Base-by-base conservation (phyloP, 2,888 invertebrate genomes). In the Colostygia pectinataria region DNA sequence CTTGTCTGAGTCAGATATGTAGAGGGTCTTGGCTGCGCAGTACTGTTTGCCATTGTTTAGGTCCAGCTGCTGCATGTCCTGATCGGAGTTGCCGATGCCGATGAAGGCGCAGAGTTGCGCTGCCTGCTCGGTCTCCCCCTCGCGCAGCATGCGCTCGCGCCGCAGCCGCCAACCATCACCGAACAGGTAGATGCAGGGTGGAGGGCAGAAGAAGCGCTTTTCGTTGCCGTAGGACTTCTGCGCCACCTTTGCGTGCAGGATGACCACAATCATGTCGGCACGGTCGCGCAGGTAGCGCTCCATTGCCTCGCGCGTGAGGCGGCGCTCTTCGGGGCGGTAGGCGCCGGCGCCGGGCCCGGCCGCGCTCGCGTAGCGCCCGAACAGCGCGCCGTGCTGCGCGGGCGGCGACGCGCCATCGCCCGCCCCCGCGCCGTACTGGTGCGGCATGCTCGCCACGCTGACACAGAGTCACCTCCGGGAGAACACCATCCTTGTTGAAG, bases 181-280 rank as follows among this genome's bases (percentile, higher is more conserved):
- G 72, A 97, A 97, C 58, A 99, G 91, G 84, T 99, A 99, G 73
- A 99, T 98, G 83, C 99, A 99, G 0, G 99, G 99, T 0, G 99
- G 99, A 0, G 99, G 99, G 71, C 99, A 99, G 91, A 99, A 99
- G 90, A 99, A 99, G 56, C 99, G 92, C 84, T 99, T 99, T 79
- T 99, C 99, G 82, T 99, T 99, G 59, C 99, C 99, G 78, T 99
- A 99, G 0, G 99, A 99, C 79, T 99, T 99, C 85, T 99, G 99
- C 23, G 99, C 99, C 37, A 99, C 99, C 92, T 99, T 99, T 36
- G 99, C 99, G 87, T 99, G 99, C 46, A 99, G 91, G 68, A 99
- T 99, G 40, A 99, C 98, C 50, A 99, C 95, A 13, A 97, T 95
- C 96, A 98, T 98, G 81, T 98, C 98, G 66, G 96, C 96, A 65